Conservation (phyloP, 2,113 vertebrate genomes). For the Sinosuthora webbiana region DNA sequence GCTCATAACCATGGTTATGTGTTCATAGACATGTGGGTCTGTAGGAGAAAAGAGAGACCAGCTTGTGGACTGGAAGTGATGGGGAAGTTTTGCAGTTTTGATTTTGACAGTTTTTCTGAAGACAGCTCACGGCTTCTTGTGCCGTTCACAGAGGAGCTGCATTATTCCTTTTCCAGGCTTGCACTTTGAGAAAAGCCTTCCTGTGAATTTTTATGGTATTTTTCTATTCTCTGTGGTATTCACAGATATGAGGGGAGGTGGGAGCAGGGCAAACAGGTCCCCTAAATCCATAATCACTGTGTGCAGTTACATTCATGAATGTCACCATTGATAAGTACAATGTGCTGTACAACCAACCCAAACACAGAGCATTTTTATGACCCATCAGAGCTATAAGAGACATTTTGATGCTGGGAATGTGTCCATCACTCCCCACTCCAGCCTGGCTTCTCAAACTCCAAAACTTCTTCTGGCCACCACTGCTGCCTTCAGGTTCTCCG, state of each 20-base stretch:
- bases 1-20: background rate
- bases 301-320: background rate
- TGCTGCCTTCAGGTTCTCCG: background rate
- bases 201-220: constrained; percentile 3
- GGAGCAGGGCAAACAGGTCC: background rate
- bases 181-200: background rate
- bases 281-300: constrained; percentile 2
- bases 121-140: background rate
- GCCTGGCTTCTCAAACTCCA: background rate
- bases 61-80: background rate
- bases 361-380: constrained; percentile 17
- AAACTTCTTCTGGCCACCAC: background rate
- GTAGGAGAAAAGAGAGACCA: background rate
- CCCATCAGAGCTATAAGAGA: background rate
- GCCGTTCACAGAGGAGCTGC: background rate
- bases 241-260: background rate
- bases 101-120: background rate
- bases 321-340: background rate
- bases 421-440: background rate
- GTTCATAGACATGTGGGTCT: background rate
- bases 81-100: background rate
- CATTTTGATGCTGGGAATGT: background rate
- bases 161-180: background rate
- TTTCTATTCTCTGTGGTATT: constrained; percentile 19
- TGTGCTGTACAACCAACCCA: background rate